A percentile compares a stretch with the other conserved stretches of the same genome.
Evolutionary conservation across 2,888 invertebrate species (phyloP).

Genomic region (Tortricodes alternella): DNA sequence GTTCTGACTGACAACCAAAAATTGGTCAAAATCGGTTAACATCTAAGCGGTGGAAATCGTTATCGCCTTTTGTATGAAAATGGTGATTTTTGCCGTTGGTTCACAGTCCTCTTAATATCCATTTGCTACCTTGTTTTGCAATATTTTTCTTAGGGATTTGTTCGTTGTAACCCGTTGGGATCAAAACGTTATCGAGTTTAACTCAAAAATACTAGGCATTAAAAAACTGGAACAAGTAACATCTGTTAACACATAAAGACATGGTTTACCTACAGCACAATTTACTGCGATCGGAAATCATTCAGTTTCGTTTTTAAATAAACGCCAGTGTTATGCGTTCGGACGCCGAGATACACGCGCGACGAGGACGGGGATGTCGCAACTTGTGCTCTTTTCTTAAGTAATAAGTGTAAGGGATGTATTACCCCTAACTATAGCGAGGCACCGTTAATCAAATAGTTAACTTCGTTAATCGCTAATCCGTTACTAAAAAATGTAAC

Average conservation of each 20-base stretch:
- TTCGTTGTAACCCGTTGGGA: constrained; percentile 11
- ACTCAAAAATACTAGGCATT: constrained; percentile 51
- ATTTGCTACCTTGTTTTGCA: not conserved
- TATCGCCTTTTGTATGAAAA: no score
- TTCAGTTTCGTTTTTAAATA: constrained; percentile 54
- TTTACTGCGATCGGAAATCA: constrained; percentile 70
- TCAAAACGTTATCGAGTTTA: constrained; percentile 31
- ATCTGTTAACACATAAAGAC: constrained; percentile 60
- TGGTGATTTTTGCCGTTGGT: no score
- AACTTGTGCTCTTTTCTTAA: not conserved
- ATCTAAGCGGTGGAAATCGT: no score
- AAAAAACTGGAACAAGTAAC: constrained; percentile 57
- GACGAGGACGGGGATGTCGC: not conserved
- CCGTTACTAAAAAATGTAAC: no score
- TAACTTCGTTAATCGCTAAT: no score
- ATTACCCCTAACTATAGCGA: no score
- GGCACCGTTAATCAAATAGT: no score
- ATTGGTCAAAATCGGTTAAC: no score
- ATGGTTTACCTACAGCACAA: constrained; percentile 55
- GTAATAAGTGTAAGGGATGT: no score
- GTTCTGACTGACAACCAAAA: no score
- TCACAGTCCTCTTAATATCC: constrained; percentile 1
- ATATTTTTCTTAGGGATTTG: not conserved
- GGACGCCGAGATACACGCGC: not conserved
- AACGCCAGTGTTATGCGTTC: constrained; percentile 37